A percentile compares a stretch with the other conserved stretches of the same genome.
phyloP scores from a whole-genome alignment of 2,113 vertebrate species.

The Pseudorectes ferrugineus region DNA sequence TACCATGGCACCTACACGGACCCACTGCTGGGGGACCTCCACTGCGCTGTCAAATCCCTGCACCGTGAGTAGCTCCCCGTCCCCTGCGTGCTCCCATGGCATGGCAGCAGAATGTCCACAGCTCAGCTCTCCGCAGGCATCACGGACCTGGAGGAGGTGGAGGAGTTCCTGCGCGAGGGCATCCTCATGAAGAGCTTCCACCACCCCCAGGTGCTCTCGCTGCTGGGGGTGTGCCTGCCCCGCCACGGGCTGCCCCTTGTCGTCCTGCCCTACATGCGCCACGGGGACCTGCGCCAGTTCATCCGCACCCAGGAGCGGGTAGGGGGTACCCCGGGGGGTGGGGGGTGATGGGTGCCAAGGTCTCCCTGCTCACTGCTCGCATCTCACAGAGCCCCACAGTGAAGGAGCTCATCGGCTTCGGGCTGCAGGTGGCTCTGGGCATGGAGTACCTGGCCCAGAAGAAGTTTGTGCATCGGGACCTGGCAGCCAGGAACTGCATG shows the following conservation, averaged over 20 bases:
- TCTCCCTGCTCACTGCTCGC: not conserved
- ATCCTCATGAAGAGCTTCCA: slow-evolving; percentile 95
- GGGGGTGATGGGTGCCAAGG: fast-evolving
- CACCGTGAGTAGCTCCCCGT: slow-evolving; percentile 75
- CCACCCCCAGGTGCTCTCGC: slow-evolving; percentile 88
- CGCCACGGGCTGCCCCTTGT: slow-evolving; percentile 85
- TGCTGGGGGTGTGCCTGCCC: slow-evolving; percentile 89
- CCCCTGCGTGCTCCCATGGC: fast-evolving
- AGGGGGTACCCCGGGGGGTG: not conserved
- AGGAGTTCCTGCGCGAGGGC: slow-evolving; percentile 92
- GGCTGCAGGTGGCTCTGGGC: slow-evolving; percentile 91
- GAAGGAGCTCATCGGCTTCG: slow-evolving; percentile 93
- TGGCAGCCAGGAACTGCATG: slow-evolving; percentile 98
- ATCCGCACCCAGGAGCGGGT: slow-evolving; percentile 89
- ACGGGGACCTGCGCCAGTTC: slow-evolving; percentile 91
- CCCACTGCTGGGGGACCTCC: slow-evolving; percentile 74
- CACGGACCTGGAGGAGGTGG: slow-evolving; percentile 91
- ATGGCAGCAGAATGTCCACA: fast-evolving
- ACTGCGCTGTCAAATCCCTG: slow-evolving; percentile 94
- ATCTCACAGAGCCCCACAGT: slow-evolving; percentile 85
- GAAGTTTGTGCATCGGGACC: slow-evolving; percentile 96
- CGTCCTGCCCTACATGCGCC: slow-evolving; percentile 93
- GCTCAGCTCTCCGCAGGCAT: slow-evolving; percentile 75
- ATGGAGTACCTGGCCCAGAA: slow-evolving; percentile 95
- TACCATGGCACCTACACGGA: slow-evolving; percentile 90